Percentiles rank a stretch among this genome's conserved stretches.
Conservation (phyloP, 2,113 vertebrate genomes). For the Chloroceryle aenea region DNA sequence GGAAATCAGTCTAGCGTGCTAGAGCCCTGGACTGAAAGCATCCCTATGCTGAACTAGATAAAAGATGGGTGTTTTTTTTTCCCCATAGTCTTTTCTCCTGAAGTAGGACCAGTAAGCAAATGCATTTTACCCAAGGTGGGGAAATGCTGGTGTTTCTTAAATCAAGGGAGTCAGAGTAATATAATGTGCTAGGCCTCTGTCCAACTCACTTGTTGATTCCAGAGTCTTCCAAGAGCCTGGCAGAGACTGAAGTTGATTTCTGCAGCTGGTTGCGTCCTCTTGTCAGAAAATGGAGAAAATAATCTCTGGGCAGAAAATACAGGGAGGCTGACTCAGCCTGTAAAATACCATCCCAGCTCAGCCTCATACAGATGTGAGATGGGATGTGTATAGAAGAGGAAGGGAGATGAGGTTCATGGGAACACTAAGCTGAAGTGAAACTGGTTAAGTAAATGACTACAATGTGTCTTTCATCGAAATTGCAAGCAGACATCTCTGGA, state of each 20-base stretch:
- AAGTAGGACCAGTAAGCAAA: background rate
- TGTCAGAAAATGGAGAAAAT: background rate
- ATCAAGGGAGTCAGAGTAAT: fast-evolving
- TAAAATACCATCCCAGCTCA: background rate
- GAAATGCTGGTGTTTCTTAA: background rate
- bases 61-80: background rate
- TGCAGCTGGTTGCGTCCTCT: background rate
- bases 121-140: background rate
- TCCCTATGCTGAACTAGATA: background rate
- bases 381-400: background rate
- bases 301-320: background rate
- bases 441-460: background rate
- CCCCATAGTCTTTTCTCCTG: background rate
- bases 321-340: background rate
- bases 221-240: background rate
- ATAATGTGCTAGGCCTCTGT: background rate
- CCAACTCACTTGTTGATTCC: background rate
- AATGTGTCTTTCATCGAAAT: background rate
- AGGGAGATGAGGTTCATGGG: background rate
- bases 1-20: background rate
- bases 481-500: background rate
- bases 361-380: background rate
- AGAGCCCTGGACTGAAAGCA: background rate
- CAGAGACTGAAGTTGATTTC: background rate
- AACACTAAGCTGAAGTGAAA: background rate